Evolutionary conservation across 2,888 invertebrate genomes (phyloP).

Genomic region (Cotesia congregata): DNA sequence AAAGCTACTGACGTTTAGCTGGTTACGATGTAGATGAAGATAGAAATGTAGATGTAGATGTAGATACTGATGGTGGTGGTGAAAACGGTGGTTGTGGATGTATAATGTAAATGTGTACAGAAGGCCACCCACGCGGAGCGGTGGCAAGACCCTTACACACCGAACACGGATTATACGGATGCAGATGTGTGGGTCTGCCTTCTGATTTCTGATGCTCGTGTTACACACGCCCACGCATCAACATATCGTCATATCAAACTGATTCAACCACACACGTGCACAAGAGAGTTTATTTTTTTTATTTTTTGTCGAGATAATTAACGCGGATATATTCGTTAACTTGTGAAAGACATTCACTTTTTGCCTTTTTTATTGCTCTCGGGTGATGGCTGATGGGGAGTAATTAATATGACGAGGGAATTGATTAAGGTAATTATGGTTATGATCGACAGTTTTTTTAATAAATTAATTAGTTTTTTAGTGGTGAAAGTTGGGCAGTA

Average conservation of each 20-base stretch:
- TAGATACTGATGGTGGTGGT: conserved; percentile 12
- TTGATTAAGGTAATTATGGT: not conserved
- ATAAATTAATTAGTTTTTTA: too few species aligned
- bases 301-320: not conserved
- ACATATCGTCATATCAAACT: conserved; percentile 33
- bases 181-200: conserved; percentile 23
- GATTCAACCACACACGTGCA: not conserved
- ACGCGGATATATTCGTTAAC: not conserved
- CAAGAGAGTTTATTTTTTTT: not conserved
- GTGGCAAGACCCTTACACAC: conserved; percentile 52
- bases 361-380: not conserved
- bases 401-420: not conserved
- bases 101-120: conserved; percentile 12
- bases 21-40: not conserved
- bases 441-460: too few species aligned
- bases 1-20: conserved; percentile 37
- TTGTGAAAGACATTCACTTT: not conserved
- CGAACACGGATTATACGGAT: not conserved
- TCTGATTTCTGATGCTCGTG: conserved; percentile 9
- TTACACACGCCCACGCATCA: conserved; percentile 1
- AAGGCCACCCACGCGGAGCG: conserved; percentile 66
- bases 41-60: not conserved
- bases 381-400: too few species aligned
- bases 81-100: conserved; percentile 43
- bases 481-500: too few species aligned